These are phyloP conservation scores for Pteruthius melanotis DNA, from an alignment of 2,113 vertebrate species.

Conservation along the genomic window DNA sequence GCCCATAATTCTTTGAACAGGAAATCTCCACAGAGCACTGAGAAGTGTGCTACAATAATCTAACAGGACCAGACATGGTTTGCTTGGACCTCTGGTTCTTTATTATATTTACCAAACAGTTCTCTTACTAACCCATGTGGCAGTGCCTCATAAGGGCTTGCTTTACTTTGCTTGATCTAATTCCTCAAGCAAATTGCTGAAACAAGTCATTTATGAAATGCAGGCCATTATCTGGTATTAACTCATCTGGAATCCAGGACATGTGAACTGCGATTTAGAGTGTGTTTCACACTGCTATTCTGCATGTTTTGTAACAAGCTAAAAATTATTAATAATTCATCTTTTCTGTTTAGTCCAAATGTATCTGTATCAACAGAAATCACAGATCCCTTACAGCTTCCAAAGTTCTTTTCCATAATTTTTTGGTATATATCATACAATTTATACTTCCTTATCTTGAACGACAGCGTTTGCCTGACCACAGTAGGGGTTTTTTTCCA, in stretches of 20 bases:
- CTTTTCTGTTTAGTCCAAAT: conserved; percentile 8
- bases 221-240: conserved; percentile 30
- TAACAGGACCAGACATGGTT: neutral
- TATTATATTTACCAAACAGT: neutral
- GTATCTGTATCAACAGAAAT: conserved; percentile 4
- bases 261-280: conserved; percentile 6
- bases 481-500: neutral
- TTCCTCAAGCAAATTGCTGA: conserved; percentile 46
- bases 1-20: neutral
- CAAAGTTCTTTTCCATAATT: neutral
- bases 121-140: neutral
- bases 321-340: conserved; percentile 37
- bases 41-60: neutral
- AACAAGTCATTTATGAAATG: conserved; percentile 29
- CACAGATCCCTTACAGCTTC: neutral
- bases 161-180: conserved; percentile 2
- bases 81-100: neutral
- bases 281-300: neutral
- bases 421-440: neutral
- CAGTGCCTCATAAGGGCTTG: neutral
- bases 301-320: conserved; percentile 14
- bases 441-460: neutral
- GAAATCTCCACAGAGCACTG: neutral
- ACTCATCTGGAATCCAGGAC: conserved; percentile 40
- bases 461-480: neutral